Evolutionary conservation across 2,888 invertebrate genomes (phyloP).

Genomic region (Drosophila phalerata): DNA sequence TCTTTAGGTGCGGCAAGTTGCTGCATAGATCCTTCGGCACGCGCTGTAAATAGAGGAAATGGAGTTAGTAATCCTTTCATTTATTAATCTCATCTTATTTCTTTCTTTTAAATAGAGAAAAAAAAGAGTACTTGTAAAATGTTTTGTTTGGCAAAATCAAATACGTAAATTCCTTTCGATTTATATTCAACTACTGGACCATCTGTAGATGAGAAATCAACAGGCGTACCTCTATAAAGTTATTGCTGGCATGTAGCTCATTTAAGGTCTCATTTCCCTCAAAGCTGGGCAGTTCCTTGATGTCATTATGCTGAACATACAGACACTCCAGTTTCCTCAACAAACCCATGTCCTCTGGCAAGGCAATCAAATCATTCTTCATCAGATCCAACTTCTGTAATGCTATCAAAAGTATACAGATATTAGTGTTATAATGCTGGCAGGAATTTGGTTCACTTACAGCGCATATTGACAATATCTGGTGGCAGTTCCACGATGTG

Average conservation of each 20-base stretch:
- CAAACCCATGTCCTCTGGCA: slow-evolving; percentile 90
- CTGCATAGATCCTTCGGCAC: slow-evolving; percentile 90
- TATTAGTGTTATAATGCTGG: background rate
- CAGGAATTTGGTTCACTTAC: slow-evolving; percentile 86
- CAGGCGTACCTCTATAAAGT: slow-evolving; percentile 89
- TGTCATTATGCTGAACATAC: slow-evolving; percentile 93
- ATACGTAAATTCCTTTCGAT: no score
- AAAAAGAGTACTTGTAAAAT: no score
- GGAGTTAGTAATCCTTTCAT: background rate
- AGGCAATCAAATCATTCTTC: slow-evolving; percentile 89
- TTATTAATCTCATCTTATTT: no score
- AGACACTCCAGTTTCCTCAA: slow-evolving; percentile 91
- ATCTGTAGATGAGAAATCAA: background rate
- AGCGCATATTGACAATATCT: slow-evolving; percentile 93
- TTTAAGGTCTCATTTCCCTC: slow-evolving; percentile 91
- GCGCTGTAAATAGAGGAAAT: slow-evolving; percentile 86
- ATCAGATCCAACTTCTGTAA: slow-evolving; percentile 91
- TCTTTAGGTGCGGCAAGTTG: slow-evolving; percentile 90
- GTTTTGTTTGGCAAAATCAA: no score
- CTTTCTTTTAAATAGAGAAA: no score
- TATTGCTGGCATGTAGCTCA: slow-evolving; percentile 94
- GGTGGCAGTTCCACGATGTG: slow-evolving; percentile 91
- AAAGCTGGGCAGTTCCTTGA: slow-evolving; percentile 91
- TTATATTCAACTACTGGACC: no score
- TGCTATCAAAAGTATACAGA: slow-evolving; percentile 58